phyloP scores from a whole-genome alignment of 2,113 vertebrate species.

The Sinocyclocheilus rhinocerous region DNA sequence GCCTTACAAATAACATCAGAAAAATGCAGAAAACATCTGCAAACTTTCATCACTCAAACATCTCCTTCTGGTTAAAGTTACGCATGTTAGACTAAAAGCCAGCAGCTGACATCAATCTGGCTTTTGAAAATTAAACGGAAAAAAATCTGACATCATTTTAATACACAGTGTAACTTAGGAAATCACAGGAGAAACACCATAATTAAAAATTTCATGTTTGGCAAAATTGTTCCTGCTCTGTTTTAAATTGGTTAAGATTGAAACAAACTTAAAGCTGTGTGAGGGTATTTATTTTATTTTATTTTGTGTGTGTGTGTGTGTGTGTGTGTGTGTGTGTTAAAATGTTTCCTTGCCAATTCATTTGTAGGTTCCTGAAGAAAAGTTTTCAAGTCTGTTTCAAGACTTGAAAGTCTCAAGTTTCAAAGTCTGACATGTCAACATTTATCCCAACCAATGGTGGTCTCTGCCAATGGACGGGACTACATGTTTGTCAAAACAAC shows the following conservation, averaged over 20 bases:
- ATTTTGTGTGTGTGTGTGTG: no score
- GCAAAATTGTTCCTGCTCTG: not conserved
- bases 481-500: not conserved
- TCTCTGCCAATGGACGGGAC: not conserved
- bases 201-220: not conserved
- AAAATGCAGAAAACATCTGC: not conserved
- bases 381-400: not conserved
- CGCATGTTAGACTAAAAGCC: not conserved
- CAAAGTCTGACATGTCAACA: not conserved
- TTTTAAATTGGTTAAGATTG: not conserved
- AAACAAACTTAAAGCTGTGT: not conserved
- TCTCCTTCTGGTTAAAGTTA: slow-evolving; percentile 11
- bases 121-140: not conserved
- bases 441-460: not conserved
- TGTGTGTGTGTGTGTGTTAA: not conserved
- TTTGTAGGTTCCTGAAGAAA: not conserved
- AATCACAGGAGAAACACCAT: not conserved
- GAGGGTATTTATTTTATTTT: no score
- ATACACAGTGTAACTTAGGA: not conserved
- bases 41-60: not conserved
- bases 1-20: not conserved
- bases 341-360: not conserved
- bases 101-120: not conserved
- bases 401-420: no score
- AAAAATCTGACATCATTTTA: slow-evolving; percentile 19